A percentile compares a stretch with the other conserved stretches of the same genome.
phyloP scores from a whole-genome alignment of 2,113 vertebrate genomes.

The Cebidichthys violaceus region DNA sequence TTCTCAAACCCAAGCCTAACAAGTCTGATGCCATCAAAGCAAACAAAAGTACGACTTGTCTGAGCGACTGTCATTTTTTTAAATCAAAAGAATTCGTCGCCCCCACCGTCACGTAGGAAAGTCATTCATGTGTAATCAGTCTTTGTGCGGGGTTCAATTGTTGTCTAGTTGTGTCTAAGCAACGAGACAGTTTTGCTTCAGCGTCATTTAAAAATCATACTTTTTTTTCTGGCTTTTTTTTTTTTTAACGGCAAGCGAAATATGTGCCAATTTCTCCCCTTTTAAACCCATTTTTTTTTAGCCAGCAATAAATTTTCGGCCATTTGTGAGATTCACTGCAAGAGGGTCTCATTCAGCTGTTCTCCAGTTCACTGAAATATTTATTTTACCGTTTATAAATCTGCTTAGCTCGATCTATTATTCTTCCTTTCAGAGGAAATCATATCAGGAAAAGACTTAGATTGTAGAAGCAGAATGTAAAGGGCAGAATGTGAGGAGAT shows the following conservation, averaged over 20 bases:
- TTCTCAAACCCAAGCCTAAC: slow-evolving; percentile 6
- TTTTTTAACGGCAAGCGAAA: not conserved
- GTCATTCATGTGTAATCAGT: not conserved
- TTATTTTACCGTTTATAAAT: slow-evolving; percentile 2
- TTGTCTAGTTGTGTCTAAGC: not conserved
- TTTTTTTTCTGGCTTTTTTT: not conserved
- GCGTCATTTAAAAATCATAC: not conserved
- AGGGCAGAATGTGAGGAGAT: slow-evolving; percentile 15
- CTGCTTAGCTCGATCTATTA: not conserved
- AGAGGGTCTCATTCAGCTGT: not conserved
- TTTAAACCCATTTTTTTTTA: not conserved
- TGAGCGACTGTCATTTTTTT: slow-evolving; percentile 33
- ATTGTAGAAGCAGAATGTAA: slow-evolving; percentile 7
- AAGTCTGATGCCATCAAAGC: slow-evolving; percentile 40
- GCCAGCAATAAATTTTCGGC: not conserved
- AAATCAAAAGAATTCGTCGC: slow-evolving; percentile 21
- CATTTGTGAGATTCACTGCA: not conserved
- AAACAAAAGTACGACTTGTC: slow-evolving; percentile 45
- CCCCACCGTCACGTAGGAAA: not conserved
- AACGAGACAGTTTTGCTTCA: not conserved
- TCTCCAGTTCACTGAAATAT: not conserved
- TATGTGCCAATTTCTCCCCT: not conserved
- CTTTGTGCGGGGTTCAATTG: slow-evolving; percentile 15
- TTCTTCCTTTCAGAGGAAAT: slow-evolving; percentile 9
- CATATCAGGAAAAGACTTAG: not conserved